Evolutionary conservation across 2,113 vertebrate genomes (phyloP).

Genomic region (Haemorhous mexicanus): DNA sequence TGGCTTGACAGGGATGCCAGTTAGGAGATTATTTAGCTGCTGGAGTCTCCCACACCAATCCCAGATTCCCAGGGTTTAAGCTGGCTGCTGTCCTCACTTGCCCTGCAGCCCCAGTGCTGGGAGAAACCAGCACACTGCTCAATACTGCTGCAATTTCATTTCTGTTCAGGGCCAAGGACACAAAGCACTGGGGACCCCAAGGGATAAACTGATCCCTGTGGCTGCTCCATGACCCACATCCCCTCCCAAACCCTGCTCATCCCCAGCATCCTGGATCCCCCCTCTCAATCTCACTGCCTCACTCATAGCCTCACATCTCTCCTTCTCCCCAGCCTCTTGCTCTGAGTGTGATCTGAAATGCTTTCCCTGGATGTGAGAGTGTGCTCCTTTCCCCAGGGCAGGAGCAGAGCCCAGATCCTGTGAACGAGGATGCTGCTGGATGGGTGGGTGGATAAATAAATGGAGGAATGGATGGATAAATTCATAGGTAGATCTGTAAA

Average conservation of each 20-base stretch:
- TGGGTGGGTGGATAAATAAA: not conserved
- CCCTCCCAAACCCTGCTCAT: not conserved
- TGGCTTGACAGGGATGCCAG: not conserved
- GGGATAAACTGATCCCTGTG: not conserved
- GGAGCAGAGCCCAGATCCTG: not conserved
- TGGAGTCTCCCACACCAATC: not conserved
- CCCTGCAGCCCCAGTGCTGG: not conserved
- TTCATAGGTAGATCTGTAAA: not conserved
- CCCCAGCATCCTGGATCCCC: rapidly evolving
- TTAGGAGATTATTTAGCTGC: not conserved
- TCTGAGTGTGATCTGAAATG: rapidly evolving
- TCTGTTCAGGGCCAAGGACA: not conserved
- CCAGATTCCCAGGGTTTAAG: constrained; percentile 5
- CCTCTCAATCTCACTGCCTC: not conserved
- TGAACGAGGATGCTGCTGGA: too few relatives aligned
- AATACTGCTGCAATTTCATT: not conserved
- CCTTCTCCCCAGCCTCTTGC: not conserved
- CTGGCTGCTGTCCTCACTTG: constrained; percentile 23
- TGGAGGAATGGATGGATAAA: not conserved
- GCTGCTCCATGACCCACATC: not conserved
- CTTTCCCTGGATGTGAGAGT: not conserved
- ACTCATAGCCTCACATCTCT: not conserved
- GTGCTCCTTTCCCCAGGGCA: not conserved
- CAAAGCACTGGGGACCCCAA: not conserved
- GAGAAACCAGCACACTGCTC: not conserved